Conservation (phyloP, 1,140 invertebrate species). For the Pseudomyrmex cubaensis region DNA sequence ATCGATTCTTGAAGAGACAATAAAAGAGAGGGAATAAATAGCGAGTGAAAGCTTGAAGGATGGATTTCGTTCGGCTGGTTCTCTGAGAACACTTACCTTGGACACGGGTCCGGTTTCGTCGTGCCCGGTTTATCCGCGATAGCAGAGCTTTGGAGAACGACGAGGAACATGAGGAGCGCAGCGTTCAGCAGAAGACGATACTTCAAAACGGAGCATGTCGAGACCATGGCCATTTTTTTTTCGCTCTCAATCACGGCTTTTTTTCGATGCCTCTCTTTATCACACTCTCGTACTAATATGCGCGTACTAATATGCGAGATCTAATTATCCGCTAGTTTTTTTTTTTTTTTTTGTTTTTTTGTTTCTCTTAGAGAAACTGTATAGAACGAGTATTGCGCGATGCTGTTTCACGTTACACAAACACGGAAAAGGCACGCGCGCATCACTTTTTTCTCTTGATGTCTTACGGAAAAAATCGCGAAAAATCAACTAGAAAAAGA, state of each 20-base stretch:
- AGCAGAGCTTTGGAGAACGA: constrained; percentile 58
- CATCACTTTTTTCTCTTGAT: constrained; percentile 30
- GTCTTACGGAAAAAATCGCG: not conserved
- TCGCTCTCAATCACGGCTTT: constrained; percentile 19
- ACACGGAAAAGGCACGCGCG: constrained; percentile 1
- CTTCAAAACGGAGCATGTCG: constrained; percentile 62
- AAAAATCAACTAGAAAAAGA: not conserved
- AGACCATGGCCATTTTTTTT: constrained; percentile 74
- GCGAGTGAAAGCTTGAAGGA: not conserved
- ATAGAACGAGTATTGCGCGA: not conserved
- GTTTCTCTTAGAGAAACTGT: not conserved
- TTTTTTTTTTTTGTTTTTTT: not conserved
- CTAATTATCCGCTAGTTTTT: constrained; percentile 1
- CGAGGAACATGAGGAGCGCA: constrained; percentile 65
- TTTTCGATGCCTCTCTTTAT: constrained; percentile 8
- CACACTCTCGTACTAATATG: constrained; percentile 27
- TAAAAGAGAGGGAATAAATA: not conserved
- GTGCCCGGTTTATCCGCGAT: constrained; percentile 60
- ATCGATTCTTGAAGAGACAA: not conserved
- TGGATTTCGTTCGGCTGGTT: constrained; percentile 18
- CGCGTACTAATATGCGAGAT: not conserved
- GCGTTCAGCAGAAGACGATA: constrained; percentile 71
- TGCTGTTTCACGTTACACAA: constrained; percentile 10
- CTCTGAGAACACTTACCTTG: constrained; percentile 77
- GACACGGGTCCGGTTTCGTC: constrained; percentile 78